Base-by-base conservation (phyloP, 2,888 invertebrate genomes). In the Tethea ocularis region DNA sequence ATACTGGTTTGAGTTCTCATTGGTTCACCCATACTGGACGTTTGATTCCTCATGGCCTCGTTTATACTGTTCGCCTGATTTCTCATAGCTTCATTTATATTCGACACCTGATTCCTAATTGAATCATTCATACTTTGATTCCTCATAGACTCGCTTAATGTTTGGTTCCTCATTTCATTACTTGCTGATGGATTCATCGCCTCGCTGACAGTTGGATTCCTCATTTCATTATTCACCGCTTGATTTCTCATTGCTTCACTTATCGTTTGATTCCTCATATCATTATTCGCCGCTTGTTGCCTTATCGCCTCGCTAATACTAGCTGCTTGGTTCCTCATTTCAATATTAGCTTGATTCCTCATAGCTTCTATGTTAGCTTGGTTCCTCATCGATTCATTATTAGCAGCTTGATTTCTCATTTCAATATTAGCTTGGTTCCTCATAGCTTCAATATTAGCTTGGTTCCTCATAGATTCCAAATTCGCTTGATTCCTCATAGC, bases 401-500 rank as follows among this genome's bases (percentile, higher is more conserved):
- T 24, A 24, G 24, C 24, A 24, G 24, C 24, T 24, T 24, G 24
- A 38, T 38, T 38, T 15, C 38, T 38, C 38, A 5, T 17, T 2
- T 46, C 41, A 6, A 46, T 46, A 10, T 46, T 46, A 8, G 41
- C 41, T 20, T 46, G 41, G 10, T 46, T 46, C 41, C 41, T 17
- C 41, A 46, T 46, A 2, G 41, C 17, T 20, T 17, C 41, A 4
- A 46, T 46, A 46, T 46, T 46, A 0, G 41, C 41, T 46, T 46
- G 41, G 7, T 46, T 46, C 10, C 41, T 46, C 41, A 46, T 46
- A 7, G 41, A 46, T 46, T 46, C 41, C 2, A 46, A 8, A 20
- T 46, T 46, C n/a, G 52, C 51, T 58, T 58, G 60, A 29, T 51
- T 57, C 36, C 53, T 41, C 58, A 56, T 58, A 57, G 41, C 41